phyloP scores from a whole-genome alignment of 2,888 invertebrate species.

The Acleris laterana region DNA sequence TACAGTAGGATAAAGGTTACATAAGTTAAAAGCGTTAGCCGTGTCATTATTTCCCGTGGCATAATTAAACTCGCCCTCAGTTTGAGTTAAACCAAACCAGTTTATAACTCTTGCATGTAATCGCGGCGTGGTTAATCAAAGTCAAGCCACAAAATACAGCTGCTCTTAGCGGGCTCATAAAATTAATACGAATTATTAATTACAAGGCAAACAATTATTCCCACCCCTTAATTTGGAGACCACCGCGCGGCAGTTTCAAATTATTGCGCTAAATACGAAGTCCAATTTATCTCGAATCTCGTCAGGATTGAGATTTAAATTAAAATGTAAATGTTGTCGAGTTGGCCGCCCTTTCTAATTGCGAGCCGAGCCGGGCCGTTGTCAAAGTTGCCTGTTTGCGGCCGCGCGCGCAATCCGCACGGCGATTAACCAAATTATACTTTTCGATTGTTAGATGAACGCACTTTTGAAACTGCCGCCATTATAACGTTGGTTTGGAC shows the following conservation, averaged over 20 bases:
- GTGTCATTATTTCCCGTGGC: background rate
- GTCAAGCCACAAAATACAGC: slow-evolving; percentile 40
- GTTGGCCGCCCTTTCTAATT: slow-evolving; percentile 74
- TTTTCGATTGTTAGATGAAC: slow-evolving; percentile 30
- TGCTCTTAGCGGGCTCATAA: slow-evolving; percentile 49
- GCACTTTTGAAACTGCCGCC: background rate
- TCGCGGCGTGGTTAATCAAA: slow-evolving; percentile 42
- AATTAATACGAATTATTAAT: slow-evolving; percentile 76
- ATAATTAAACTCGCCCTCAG: background rate
- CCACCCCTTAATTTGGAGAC: slow-evolving; percentile 68
- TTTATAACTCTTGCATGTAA: slow-evolving; percentile 6
- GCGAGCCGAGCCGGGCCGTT: slow-evolving; percentile 68
- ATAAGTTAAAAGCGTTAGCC: too few relatives aligned
- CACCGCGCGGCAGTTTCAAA: slow-evolving; percentile 69
- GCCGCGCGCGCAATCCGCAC: slow-evolving; percentile 51
- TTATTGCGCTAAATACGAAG: slow-evolving; percentile 78
- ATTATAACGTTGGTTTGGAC: background rate
- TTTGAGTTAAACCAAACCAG: background rate
- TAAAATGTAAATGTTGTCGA: slow-evolving; percentile 82
- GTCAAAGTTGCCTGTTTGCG: slow-evolving; percentile 63
- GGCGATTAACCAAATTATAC: slow-evolving; percentile 45
- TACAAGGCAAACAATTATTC: slow-evolving; percentile 75
- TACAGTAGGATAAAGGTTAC: too few relatives aligned
- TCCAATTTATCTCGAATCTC: slow-evolving; percentile 81
- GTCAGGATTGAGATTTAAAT: slow-evolving; percentile 82